Percentiles rank a stretch among this genome's conserved stretches.
Conservation (phyloP, 2,888 invertebrate genomes). For the Calameuta idolon region DNA sequence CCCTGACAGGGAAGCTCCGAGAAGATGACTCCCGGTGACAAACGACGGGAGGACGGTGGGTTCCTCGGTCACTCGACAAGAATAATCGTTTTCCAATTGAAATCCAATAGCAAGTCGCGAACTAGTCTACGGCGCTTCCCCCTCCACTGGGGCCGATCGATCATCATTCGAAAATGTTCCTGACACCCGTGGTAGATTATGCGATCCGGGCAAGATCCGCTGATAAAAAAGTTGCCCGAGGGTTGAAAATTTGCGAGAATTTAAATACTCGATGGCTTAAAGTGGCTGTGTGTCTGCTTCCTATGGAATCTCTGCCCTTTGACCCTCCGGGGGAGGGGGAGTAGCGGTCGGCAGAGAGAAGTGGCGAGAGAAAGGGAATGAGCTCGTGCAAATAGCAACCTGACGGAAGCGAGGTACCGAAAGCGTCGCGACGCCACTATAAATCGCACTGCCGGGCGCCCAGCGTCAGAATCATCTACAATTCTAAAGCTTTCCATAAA, state of each 20-base stretch:
- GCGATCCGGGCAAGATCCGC: neutral
- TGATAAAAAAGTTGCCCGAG: slow-evolving; percentile 1
- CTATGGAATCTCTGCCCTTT: slow-evolving; percentile 26
- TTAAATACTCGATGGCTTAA: slow-evolving; percentile 48
- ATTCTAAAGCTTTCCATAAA: slow-evolving; percentile 67
- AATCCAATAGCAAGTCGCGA: slow-evolving; percentile 55
- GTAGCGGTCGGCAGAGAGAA: neutral
- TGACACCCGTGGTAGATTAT: slow-evolving; percentile 45
- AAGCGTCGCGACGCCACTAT: slow-evolving; percentile 27
- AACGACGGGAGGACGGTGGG: slow-evolving; percentile 40
- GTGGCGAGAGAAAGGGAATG: neutral
- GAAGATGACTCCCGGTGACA: slow-evolving; percentile 39
- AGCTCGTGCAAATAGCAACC: slow-evolving; percentile 4
- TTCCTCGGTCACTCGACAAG: slow-evolving; percentile 59
- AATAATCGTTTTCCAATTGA: slow-evolving; percentile 67
- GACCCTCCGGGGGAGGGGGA: slow-evolving; percentile 24
- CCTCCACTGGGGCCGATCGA: slow-evolving; percentile 42
- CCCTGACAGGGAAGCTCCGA: slow-evolving; percentile 17
- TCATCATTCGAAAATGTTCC: slow-evolving; percentile 56
- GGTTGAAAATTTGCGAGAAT: slow-evolving; percentile 43
- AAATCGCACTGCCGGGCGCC: slow-evolving; percentile 27
- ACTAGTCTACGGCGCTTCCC: slow-evolving; percentile 19
- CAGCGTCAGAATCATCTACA: slow-evolving; percentile 55
- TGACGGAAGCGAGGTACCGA: slow-evolving; percentile 26
- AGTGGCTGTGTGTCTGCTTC: neutral